Conservation (phyloP, 1,140 invertebrate species). For the Asobara japonica region DNA sequence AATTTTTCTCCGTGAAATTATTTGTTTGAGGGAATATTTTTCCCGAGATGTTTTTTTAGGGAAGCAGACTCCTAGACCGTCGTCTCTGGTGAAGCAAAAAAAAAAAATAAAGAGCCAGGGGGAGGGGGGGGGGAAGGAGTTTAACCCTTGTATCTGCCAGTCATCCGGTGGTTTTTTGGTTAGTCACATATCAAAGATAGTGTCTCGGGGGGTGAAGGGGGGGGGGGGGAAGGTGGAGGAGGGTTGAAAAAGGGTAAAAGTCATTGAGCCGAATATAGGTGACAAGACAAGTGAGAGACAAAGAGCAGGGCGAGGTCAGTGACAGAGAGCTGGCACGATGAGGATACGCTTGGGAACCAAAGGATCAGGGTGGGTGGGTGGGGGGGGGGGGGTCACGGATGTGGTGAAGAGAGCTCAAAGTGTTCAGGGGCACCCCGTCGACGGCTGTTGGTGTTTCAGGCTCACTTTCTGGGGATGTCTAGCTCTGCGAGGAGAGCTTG, state of each 20-base stretch:
- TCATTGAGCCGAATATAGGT: constrained; percentile 2
- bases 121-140: not conserved
- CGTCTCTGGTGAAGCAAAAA: no score
- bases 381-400: not conserved
- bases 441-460: constrained; percentile 17
- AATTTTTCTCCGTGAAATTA: no score
- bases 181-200: not conserved
- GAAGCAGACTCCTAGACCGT: no score
- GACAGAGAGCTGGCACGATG: constrained; percentile 6
- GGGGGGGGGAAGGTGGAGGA: not conserved
- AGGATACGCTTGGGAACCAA: not conserved
- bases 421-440: constrained; percentile 40
- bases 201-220: not conserved
- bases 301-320: constrained; percentile 10
- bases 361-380: not conserved
- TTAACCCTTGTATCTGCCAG: not conserved
- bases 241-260: not conserved
- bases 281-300: constrained; percentile 4
- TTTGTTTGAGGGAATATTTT: no score
- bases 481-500: constrained; percentile 40
- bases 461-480: constrained; percentile 34
- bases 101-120: not conserved
- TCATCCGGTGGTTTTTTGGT: constrained; percentile 1
- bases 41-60: no score
- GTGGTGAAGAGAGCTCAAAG: constrained; percentile 27